Base-by-base conservation (phyloP, 2,888 invertebrate genomes). In the Ctena decussata region DNA sequence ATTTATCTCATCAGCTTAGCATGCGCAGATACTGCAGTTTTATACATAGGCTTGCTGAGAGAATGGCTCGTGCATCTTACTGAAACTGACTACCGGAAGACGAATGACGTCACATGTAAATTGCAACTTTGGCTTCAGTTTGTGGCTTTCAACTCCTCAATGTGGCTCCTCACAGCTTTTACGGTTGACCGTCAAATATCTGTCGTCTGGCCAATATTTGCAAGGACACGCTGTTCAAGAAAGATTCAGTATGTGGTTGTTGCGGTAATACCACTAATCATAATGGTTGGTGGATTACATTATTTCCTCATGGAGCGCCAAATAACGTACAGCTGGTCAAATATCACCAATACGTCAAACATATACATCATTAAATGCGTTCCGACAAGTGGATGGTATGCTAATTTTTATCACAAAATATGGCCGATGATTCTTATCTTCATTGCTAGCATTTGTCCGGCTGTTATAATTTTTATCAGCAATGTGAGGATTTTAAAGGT, bases 121-220 rank as follows among this genome's bases (percentile, higher is more conserved):
- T 30, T 73, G 49, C 73, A 73, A 73, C 46, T 73, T 32, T 73
- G 73, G 73, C 32, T 73, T 3, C 73, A 73, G 32, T 73, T 73
- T 49, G 5, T 30, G 8, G 11, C 73, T n/a, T 73, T 73, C 49
- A n/a, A 30, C 12, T 30, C 30, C 11, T 73, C 73, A 11, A 49
- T 73, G 6, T 73, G 73, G 73, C 46, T 73, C 30, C 30, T 73
- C 6, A 73, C 73, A 30, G 46, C 73, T 44, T 73, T 73, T 8
- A 73, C 49, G 8, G 32, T 73, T 18, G 46, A 73, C 30, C 73
- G 73, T 27, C 27, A 46, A 11, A 49, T 73, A 41, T 30, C 30
- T n/a, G 21, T 73, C 24, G 5, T 15, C 11, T 46, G 46, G 49
- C 73, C 73, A 18, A 3, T 73, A 32, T 73, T 46, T 73, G 6